These are phyloP conservation scores for Synanthedon formicaeformis DNA, from an alignment of 2,888 invertebrate species.

Conservation along the genomic window DNA sequence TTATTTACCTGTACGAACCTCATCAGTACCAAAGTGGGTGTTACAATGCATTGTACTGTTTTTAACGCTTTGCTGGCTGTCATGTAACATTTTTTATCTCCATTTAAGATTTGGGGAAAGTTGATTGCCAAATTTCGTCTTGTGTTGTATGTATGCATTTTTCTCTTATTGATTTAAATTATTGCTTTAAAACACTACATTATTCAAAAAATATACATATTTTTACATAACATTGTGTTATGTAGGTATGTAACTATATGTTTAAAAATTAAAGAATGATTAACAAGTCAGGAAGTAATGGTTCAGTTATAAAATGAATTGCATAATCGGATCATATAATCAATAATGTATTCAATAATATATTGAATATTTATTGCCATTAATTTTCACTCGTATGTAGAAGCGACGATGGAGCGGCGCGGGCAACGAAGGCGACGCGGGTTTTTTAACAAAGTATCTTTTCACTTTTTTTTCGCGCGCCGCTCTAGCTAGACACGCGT, in stretches of 20 bases:
- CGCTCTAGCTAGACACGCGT: conserved; percentile 47
- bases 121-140: conserved; percentile 30
- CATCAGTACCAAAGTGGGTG: not conserved
- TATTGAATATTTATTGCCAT: conserved; percentile 6
- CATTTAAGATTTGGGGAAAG: conserved; percentile 34
- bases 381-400: conserved; percentile 47
- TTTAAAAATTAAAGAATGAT: not conserved
- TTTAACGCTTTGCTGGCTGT: conserved; percentile 41
- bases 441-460: conserved; percentile 33
- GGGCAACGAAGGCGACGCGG: conserved; percentile 9
- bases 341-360: not conserved
- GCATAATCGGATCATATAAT: not conserved
- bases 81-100: conserved; percentile 32
- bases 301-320: not conserved
- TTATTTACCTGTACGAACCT: conserved; percentile 11
- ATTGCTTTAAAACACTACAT: not conserved
- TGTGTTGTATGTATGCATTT: not conserved
- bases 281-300: not conserved
- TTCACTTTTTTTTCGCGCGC: conserved; percentile 66
- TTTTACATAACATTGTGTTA: too few relatives aligned
- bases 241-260: too few relatives aligned
- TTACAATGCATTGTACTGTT: conserved; percentile 34
- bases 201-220: too few relatives aligned
- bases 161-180: not conserved
- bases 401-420: conserved; percentile 17